Base-by-base conservation (phyloP, 2,797 vertebrate species). In the Rhinophrynus dorsalis region DNA sequence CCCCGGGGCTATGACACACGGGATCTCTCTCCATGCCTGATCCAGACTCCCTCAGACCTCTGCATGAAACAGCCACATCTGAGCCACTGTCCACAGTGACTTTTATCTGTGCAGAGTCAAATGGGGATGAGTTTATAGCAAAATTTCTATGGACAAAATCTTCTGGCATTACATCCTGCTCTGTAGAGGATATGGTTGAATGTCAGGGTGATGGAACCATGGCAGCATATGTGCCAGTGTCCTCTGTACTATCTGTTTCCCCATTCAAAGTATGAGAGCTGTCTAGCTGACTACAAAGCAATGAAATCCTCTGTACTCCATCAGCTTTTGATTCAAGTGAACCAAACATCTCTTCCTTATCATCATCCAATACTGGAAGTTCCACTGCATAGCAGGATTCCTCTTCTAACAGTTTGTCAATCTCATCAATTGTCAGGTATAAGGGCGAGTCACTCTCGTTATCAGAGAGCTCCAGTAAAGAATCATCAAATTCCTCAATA, bases 321-420 rank as follows among this genome's bases (percentile, higher is more conserved):
- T 40, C 33, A 42, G 10, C 17, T 40, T 54, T 18, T 17, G 68
- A 32, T 21, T 50, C 24, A 23, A 17, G 54, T 33, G 24, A 10
- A 29, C 15, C 3, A 32, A 20, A n/a, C 11, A n/a, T 40, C 6
- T 26, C 6, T 6, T 45, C 27, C 5, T 9, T 11, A 6, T 35
- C 17, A 24, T 42, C 15, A 9, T 45, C 30, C 29, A 12, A 66
- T 21, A 17, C 12, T 18, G 15, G n/a, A 35, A 67, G 20, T 45
- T 9, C 15, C 48, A 78, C 67, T 58, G 68, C 38, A 48, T 61
- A 72, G 67, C 0, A 0, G 1, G 45, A 26, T 56, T 87, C 84
- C 29, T 83, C 84, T 44, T 82, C 84, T 48, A 91, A 51, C 13
- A 88, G 78, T 30, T 80, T 74, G 55, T 89, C 78, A 73, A 87